Conservation (phyloP, 2,113 vertebrate genomes). For the Oxyruncus cristatus region DNA sequence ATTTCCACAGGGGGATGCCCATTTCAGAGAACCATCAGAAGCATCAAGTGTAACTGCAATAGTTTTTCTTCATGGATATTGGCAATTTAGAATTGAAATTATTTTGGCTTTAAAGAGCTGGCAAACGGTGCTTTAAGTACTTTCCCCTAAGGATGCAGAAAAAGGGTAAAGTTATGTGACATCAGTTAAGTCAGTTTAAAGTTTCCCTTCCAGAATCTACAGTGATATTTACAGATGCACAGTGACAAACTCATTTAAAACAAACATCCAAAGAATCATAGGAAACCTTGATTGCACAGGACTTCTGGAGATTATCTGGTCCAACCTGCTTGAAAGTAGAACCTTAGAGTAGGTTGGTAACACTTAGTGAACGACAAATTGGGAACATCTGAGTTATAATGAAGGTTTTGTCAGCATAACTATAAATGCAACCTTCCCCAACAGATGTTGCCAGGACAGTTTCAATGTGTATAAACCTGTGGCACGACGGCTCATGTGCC, state of each 20-base stretch:
- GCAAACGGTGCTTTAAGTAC: background rate
- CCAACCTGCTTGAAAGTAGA: background rate
- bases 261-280: background rate
- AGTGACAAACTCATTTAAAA: background rate
- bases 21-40: background rate
- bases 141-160: background rate
- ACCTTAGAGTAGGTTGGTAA: background rate
- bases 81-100: background rate
- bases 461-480: background rate
- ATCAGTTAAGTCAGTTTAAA: background rate
- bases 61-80: background rate
- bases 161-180: background rate
- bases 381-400: background rate
- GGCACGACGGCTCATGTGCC: rapidly evolving
- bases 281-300: background rate
- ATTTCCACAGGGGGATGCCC: background rate
- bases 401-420: background rate
- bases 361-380: background rate
- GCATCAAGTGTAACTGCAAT: background rate
- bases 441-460: background rate
- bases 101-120: background rate
- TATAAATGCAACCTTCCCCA: background rate
- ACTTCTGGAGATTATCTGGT: background rate
- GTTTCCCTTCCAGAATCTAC: background rate
- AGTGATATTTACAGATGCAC: background rate